Base-by-base conservation (phyloP, 2,797 vertebrate genomes). In the Kryptopterus vitreolus region DNA sequence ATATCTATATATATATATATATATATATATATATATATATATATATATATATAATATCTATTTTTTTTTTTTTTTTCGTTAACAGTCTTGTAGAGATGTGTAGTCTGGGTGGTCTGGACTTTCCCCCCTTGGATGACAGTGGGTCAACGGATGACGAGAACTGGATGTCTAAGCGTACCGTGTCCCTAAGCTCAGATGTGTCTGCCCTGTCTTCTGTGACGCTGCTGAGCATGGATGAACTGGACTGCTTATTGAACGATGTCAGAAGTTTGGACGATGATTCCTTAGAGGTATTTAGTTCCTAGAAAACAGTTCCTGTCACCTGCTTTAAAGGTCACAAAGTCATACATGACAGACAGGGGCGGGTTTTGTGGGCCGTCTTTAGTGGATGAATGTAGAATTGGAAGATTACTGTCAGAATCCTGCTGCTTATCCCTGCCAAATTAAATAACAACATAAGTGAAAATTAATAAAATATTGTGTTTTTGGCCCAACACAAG, bases 171-270 rank as follows among this genome's bases (percentile, higher is more conserved):
- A 81, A 86, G 10, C 87, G 93, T 12, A 88, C 93, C 0, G 89
- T 89, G 12, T 94, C 94, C 1, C 82, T 95, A 68, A 92, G 92
- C 84, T 95, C 94, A 4, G 92, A 94, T 50, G 79, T 91, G 61
- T 95, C 94, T 0, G 90, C 81, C n/a, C 73, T 94, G 43, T 95
- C 94, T 16, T 89, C 77, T 31, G 93, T 94, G 82, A 94, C 94
- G 1, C 86, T 94, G 78, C 63, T 95, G 85, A 91, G 91, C 50
- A 84, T 66, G 0, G 93, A 94, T 29, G 94, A 95, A 85, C 90
- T 95, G 0, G 93, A 95, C 76, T 87, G 86, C 75, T 91, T 95
- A 77, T 63, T 95, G 81, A 90, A 93, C 13, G 94, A 95, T 12
- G 94, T 94, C 79, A 90, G 66, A 57, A 83, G 82, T 12, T 84